These are phyloP conservation scores for Xiphias gladius DNA, from an alignment of 2,113 vertebrate species.

Conservation along the genomic window DNA sequence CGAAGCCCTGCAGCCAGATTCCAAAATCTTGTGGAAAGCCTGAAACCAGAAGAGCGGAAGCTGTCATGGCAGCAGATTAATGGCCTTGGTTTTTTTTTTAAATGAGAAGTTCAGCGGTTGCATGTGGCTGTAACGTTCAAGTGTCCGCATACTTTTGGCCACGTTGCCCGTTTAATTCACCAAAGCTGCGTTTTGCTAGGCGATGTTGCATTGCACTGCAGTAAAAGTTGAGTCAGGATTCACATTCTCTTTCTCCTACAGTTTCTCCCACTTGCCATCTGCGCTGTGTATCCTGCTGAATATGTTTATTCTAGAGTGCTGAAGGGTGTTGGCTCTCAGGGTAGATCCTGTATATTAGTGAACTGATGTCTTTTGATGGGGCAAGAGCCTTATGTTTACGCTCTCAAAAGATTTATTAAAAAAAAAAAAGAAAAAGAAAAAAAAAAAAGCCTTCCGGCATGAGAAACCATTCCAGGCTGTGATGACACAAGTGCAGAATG, in stretches of 20 bases:
- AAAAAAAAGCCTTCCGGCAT: background rate
- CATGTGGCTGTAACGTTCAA: background rate
- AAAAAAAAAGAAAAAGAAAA: too few relatives aligned
- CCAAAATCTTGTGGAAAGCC: background rate
- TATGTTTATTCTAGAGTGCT: conserved; percentile 18
- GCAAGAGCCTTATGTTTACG: conserved; percentile 21
- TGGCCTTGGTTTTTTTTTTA: background rate
- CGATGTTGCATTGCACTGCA: background rate
- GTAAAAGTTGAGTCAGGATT: background rate
- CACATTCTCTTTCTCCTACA: background rate
- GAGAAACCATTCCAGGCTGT: background rate
- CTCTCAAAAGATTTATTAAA: conserved; percentile 12
- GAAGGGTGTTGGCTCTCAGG: conserved; percentile 10
- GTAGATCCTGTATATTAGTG: background rate
- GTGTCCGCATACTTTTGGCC: background rate
- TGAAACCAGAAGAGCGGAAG: background rate
- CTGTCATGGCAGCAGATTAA: background rate
- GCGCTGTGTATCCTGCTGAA: background rate
- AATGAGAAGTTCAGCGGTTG: background rate
- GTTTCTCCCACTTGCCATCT: background rate
- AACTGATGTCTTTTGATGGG: conserved; percentile 17
- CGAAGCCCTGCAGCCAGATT: background rate
- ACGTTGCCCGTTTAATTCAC: background rate
- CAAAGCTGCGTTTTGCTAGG: background rate
- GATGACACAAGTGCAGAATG: conserved; percentile 11